Base-by-base conservation (phyloP, 2,888 invertebrate genomes). In the Iphiclides podalirius region DNA sequence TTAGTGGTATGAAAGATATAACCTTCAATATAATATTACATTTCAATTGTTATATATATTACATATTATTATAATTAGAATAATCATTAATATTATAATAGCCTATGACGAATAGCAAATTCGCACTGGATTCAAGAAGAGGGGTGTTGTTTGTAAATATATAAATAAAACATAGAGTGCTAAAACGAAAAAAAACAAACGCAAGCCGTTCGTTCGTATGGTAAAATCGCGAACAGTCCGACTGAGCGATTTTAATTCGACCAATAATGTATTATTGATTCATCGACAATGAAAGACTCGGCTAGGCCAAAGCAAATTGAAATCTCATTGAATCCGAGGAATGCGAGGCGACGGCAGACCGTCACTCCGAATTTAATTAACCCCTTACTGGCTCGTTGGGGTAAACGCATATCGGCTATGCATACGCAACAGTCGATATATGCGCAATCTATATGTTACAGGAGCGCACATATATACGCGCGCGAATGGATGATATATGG, bases 311-410 rank as follows among this genome's bases (percentile, higher is more conserved):
- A 83, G 79, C 85, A 83, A 87, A 87, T 87, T 88, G 87, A 85
- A 86, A 85, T 87, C 85, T 87, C 84, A 87, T 86, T 84, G 86
- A 85, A 83, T 84, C 79, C 75, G 76, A 77, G 85, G 85, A 86
- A 87, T 86, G 81, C 75, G 79, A 77, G 75, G 75, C 75, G 75
- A 75, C 78, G 84, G 78, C 79, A 78, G 81, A 66, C 73, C 76
- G 75, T 78, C 82, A 80, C 83, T 85, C 87, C 83, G 82, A 88
- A 87, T 86, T 87, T 87, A 88, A 88, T 88, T 87, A 87, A 87
- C 86, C 86, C 85, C 80, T 84, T 77, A 75, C 72, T 67, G 71
- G 80, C 79, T 81, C 79, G 81, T 72, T 74, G 78, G 76, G 72
- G 70, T 78, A 70, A 67, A 70, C 72, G 67, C 65, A 53, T 60